Evolutionary conservation across 2,888 invertebrate species (phyloP).

Genomic region (Diarsia rubi): DNA sequence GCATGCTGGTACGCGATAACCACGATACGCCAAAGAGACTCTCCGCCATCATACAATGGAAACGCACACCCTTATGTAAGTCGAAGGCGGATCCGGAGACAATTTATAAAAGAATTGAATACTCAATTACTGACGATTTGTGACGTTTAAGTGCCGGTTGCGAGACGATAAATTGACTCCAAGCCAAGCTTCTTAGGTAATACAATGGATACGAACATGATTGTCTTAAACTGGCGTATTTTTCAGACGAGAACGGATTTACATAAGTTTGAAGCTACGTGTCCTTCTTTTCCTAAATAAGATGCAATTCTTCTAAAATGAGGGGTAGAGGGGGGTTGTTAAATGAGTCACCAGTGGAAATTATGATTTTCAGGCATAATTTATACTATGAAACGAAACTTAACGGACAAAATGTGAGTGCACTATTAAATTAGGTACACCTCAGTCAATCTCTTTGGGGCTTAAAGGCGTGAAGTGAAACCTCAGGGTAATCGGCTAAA

Average conservation of each 20-base stretch:
- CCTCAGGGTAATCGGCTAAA: not conserved
- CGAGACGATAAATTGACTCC: slow-evolving; percentile 73
- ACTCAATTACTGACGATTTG: slow-evolving; percentile 84
- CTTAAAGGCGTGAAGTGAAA: too few species aligned
- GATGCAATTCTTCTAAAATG: not conserved
- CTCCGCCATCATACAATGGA: slow-evolving; percentile 65
- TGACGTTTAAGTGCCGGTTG: slow-evolving; percentile 85
- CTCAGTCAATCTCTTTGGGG: not conserved
- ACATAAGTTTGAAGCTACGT: not conserved
- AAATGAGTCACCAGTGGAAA: not conserved
- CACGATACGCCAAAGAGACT: not conserved
- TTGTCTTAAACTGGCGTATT: slow-evolving; percentile 35
- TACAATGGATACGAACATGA: slow-evolving; percentile 47
- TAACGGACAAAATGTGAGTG: not conserved
- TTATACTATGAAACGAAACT: not conserved
- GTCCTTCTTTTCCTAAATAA: not conserved
- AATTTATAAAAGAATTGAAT: slow-evolving; percentile 88
- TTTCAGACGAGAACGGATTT: slow-evolving; percentile 12
- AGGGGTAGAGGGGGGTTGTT: too few species aligned
- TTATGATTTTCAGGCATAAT: not conserved
- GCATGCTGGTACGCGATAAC: too few species aligned
- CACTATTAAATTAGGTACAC: too few species aligned
- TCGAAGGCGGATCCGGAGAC: slow-evolving; percentile 72
- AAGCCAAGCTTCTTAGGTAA: slow-evolving; percentile 18
- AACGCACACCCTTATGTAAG: slow-evolving; percentile 68